A percentile compares a stretch with the other conserved stretches of the same genome.
phyloP scores from a whole-genome alignment of 2,888 invertebrate species.

The Arctia plantaginis region DNA sequence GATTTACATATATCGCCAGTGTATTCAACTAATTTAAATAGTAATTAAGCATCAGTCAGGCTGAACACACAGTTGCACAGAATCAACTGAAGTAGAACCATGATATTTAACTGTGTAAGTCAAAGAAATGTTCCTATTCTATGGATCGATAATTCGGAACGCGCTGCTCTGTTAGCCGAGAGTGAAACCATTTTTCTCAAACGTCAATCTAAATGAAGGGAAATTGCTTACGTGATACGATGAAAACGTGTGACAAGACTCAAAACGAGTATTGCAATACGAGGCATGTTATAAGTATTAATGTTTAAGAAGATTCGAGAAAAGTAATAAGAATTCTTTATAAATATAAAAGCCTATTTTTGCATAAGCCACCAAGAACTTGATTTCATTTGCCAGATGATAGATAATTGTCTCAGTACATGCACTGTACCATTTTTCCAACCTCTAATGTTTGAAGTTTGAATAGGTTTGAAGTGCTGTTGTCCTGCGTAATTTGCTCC shows the following conservation, averaged over 20 bases:
- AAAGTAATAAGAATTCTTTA: not conserved
- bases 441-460: too few species aligned
- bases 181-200: slow-evolving; percentile 1
- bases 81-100: not conserved
- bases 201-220: slow-evolving; percentile 13
- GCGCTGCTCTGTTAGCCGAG: not conserved
- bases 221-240: slow-evolving; percentile 17
- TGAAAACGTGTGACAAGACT: slow-evolving; percentile 15
- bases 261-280: not conserved
- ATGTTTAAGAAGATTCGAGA: not conserved
- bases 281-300: slow-evolving; percentile 5
- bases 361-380: not conserved
- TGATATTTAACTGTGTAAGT: not conserved
- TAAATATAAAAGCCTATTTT: too few species aligned
- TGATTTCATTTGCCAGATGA: not conserved
- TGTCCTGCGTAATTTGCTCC: too few species aligned
- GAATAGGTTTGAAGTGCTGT: too few species aligned
- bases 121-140: not conserved
- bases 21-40: too few species aligned
- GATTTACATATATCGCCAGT: too few species aligned
- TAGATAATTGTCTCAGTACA: too few species aligned
- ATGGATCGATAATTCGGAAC: not conserved
- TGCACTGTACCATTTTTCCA: too few species aligned
- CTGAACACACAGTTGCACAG: too few species aligned
- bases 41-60: too few species aligned